Conservation (phyloP, 1,140 invertebrate species). For the Drosophila saltans region DNA sequence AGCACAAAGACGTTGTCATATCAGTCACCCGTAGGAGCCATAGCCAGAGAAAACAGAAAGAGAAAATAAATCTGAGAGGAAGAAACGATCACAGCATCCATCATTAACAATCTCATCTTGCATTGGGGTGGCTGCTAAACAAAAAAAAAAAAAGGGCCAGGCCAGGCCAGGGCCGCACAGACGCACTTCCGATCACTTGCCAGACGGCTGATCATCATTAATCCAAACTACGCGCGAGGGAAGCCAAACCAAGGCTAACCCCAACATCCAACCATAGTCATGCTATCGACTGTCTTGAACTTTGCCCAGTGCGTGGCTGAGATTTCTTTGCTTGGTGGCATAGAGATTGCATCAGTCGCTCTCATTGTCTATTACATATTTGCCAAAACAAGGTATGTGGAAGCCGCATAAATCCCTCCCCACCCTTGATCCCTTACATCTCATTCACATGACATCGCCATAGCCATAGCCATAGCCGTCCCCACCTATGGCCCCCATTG, state of each 20-base stretch:
- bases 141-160: background rate
- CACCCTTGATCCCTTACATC: constrained; percentile 2
- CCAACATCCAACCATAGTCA: constrained; percentile 22
- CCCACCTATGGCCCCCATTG: constrained; percentile 5
- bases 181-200: constrained; percentile 53
- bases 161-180: background rate
- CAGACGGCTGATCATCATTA: constrained; percentile 40
- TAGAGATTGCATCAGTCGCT: constrained; percentile 77
- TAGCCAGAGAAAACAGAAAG: background rate
- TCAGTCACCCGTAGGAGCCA: background rate
- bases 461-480: background rate
- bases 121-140: background rate
- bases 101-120: constrained; percentile 2
- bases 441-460: background rate
- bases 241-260: constrained; percentile 27
- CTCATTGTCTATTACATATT: constrained; percentile 78
- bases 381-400: constrained; percentile 80
- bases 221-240: constrained; percentile 1
- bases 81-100: background rate
- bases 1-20: constrained; percentile 10
- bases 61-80: background rate
- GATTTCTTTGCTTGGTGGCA: constrained; percentile 77
- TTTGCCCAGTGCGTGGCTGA: constrained; percentile 75
- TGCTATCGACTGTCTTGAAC: constrained; percentile 65
- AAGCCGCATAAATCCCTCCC: constrained; percentile 52